Conservation (phyloP, 2,797 vertebrate genomes). For the Hybognathus amarus region DNA sequence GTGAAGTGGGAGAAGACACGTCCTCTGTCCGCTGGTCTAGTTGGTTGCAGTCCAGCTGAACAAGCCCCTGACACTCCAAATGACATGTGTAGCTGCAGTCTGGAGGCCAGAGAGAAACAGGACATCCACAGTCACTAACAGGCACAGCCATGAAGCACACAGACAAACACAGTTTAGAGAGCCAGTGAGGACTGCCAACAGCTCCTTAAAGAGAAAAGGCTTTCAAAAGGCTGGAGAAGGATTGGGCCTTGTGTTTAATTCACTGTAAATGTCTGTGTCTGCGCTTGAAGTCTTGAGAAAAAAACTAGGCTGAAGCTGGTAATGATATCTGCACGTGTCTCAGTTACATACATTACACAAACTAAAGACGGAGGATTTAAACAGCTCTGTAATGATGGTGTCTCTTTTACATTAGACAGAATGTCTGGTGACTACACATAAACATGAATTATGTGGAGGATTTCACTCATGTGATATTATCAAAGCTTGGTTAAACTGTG, state of each 20-base stretch:
- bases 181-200: constrained; percentile 11
- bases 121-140: constrained; percentile 52
- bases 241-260: constrained; percentile 17
- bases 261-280: constrained; percentile 26
- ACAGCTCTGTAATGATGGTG: not conserved
- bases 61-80: constrained; percentile 83
- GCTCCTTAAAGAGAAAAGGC: not conserved
- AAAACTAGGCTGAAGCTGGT: not conserved
- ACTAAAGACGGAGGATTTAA: not conserved
- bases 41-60: constrained; percentile 90
- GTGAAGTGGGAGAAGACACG: constrained; percentile 73
- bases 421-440: not conserved
- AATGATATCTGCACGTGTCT: not conserved
- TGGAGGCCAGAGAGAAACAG: constrained; percentile 65
- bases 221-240: constrained; percentile 7
- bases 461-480: not conserved
- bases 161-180: constrained; percentile 1
- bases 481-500: constrained; percentile 1
- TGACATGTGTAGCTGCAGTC: constrained; percentile 96
- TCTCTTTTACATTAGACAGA: constrained; percentile 7
- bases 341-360: not conserved
- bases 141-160: constrained; percentile 38
- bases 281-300: not conserved
- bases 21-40: constrained; percentile 68
- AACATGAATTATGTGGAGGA: constrained; percentile 12